Evolutionary conservation across 2,113 vertebrate genomes (phyloP).

Genomic region (Odontophorus gujanensis): DNA sequence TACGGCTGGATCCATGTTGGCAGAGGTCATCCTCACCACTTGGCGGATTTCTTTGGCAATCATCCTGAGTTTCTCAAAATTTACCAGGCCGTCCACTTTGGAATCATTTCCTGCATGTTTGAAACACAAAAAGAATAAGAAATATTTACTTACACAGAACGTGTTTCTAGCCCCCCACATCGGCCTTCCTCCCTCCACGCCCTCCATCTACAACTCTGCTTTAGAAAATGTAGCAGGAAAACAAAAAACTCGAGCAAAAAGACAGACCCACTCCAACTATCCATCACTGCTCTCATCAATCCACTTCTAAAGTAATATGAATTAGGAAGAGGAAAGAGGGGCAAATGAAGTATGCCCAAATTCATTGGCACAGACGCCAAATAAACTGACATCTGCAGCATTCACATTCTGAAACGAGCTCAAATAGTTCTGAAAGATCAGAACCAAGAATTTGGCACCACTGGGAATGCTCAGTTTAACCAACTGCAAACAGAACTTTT

Average conservation of each 20-base stretch:
- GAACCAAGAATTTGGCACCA: neutral
- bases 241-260: neutral
- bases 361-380: neutral
- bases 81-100: constrained; percentile 93
- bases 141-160: neutral
- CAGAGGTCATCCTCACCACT: constrained; percentile 93
- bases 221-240: neutral
- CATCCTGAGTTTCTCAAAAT: constrained; percentile 98
- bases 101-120: constrained; percentile 90
- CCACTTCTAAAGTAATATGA: neutral
- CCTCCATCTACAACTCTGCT: neutral
- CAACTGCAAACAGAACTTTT: neutral
- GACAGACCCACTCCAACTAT: neutral
- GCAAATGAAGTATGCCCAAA: neutral
- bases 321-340: neutral
- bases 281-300: neutral
- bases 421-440: neutral
- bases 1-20: constrained; percentile 96
- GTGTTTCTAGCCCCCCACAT: neutral
- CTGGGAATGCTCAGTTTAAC: neutral
- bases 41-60: constrained; percentile 96
- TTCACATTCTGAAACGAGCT: neutral
- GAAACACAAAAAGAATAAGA: neutral
- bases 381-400: neutral
- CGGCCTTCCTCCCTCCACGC: neutral